These are phyloP conservation scores for Lagopus leucura DNA, from an alignment of 2,113 vertebrate species.

Conservation along the genomic window DNA sequence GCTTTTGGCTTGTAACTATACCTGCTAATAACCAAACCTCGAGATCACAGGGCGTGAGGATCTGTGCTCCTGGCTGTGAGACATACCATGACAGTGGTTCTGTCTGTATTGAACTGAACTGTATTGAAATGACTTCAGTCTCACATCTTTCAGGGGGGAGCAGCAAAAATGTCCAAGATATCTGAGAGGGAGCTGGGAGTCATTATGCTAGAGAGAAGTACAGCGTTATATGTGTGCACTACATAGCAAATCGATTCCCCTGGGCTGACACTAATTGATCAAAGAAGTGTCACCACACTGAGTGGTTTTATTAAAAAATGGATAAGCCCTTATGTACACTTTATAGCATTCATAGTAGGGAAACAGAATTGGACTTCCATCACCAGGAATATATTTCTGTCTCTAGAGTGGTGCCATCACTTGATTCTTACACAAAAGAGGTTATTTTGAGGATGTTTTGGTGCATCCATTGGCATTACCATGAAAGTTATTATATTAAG, in stretches of 20 bases:
- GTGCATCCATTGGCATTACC: neutral
- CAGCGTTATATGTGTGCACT: neutral
- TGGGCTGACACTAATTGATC: neutral
- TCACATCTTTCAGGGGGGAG: neutral
- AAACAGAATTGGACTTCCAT: neutral
- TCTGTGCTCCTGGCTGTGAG: neutral
- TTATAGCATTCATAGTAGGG: neutral
- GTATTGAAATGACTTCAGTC: neutral
- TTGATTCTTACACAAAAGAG: neutral
- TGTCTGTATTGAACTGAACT: no score
- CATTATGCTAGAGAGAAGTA: neutral
- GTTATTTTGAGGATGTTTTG: neutral
- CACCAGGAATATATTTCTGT: neutral
- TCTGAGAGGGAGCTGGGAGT: neutral
- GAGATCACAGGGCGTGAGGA: neutral
- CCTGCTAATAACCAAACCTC: neutral
- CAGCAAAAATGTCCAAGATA: neutral
- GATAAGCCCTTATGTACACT: neutral
- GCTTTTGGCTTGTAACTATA: neutral
- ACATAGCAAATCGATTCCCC: accelerated
- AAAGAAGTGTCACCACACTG: neutral
- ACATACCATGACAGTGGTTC: neutral
- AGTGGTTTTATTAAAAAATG: neutral
- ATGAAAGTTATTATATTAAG: neutral
- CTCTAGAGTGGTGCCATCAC: neutral